Evolutionary conservation across 2,797 vertebrate genomes (phyloP), one percentile per base, ranked within the genome.

Genomic region (Rhinatrema bivittatum): DNA sequence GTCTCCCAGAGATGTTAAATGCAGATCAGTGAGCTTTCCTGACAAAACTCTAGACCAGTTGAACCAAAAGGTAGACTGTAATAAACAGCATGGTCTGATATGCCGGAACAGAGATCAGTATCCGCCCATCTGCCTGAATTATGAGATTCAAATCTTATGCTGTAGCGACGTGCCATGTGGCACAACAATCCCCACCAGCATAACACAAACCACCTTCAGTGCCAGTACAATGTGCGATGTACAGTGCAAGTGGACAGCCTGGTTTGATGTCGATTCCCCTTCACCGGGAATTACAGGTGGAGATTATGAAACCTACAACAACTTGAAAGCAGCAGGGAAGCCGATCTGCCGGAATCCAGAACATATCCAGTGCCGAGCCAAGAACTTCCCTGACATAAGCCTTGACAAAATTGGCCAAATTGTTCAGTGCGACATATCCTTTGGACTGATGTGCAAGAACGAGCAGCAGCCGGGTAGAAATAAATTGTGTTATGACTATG

Each of bases 191-290:
- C 20, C 29, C 26, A 39, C 32, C 7, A 12, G 5, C 1, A 14
- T 2, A 3, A 11, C 14, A 1, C 20, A 0, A 2, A 7, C 20
- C 32, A 4, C 19, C 2, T 5, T 12, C 2, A 0, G 4, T 13
- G 13, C 18, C 32, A 22, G 40, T 24, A 19, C 16, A 5, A 3
- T 7, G 21, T 21, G 20, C 9, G 5, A 6, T 9, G 36, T 5
- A 12, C 17, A 7, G 11, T 61, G 58, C 32, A 3, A 4, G 1
- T 83, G 80, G 80, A 66, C 71, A 3, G 21, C 32, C 13, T 83
- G 78, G 80, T 71, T 62, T 29, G 78, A 83, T 20, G 54, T 50
- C 20, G 68, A 63, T 42, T 72, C 51, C 16, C 80, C 80, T 0
- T 56, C 53, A 7, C 36, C 69, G 1, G 74, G 68, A 32, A 40